Conservation (phyloP, 2,888 invertebrate genomes). For the Drosophila neonasuta region DNA sequence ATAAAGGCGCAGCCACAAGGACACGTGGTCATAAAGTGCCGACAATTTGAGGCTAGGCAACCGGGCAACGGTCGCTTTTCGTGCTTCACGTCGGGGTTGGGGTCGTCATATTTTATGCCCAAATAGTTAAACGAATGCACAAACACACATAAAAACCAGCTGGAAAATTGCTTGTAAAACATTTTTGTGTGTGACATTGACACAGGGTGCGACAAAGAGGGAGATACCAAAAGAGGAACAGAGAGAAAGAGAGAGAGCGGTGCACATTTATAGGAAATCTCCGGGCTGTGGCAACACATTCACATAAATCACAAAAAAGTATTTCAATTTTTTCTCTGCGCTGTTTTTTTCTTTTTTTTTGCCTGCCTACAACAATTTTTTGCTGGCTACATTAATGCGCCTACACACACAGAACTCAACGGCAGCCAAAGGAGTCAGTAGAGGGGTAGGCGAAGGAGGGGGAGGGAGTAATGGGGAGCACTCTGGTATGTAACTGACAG, state of each 20-base stretch:
- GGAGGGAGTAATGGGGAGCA: slow-evolving; percentile 16
- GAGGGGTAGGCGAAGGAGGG: too few species aligned
- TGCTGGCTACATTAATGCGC: slow-evolving; percentile 68
- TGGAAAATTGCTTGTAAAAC: slow-evolving; percentile 80
- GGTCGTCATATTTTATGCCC: slow-evolving; percentile 75
- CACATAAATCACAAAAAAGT: slow-evolving; percentile 78
- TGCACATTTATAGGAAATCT: slow-evolving; percentile 73
- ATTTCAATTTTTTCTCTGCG: slow-evolving; percentile 64
- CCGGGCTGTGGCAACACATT: slow-evolving; percentile 68
- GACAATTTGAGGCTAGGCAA: slow-evolving; percentile 42
- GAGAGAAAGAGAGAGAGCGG: slow-evolving; percentile 5
- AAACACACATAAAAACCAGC: slow-evolving; percentile 75
- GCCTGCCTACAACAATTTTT: slow-evolving; percentile 50
- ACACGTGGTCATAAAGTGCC: slow-evolving; percentile 73
- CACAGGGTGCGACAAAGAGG: slow-evolving; percentile 20
- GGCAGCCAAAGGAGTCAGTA: slow-evolving; percentile 1
- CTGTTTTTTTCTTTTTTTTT: slow-evolving; percentile 19
- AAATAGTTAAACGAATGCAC: slow-evolving; percentile 78
- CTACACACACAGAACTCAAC: slow-evolving; percentile 54
- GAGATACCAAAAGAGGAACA: not conserved
- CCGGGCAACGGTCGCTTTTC: slow-evolving; percentile 13
- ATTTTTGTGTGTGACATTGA: slow-evolving; percentile 69
- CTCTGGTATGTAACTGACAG: slow-evolving; percentile 64
- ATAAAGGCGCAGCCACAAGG: slow-evolving; percentile 58
- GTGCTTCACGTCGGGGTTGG: slow-evolving; percentile 14